Percentiles rank a stretch among this genome's conserved stretches.
phyloP scores from a whole-genome alignment of 2,888 invertebrate species.

The Agonopterix alstromeriana region DNA sequence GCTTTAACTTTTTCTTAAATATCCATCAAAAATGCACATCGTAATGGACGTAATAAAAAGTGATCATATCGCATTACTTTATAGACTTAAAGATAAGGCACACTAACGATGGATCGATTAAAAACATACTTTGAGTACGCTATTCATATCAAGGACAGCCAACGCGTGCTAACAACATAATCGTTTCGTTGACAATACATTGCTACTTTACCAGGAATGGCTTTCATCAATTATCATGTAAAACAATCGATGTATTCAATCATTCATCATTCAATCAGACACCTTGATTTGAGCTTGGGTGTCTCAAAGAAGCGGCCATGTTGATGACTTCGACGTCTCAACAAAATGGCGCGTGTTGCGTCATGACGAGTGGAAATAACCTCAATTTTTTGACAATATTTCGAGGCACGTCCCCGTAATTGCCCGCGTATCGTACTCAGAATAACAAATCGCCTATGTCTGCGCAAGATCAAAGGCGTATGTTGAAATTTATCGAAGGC shows the following conservation, averaged over 20 bases:
- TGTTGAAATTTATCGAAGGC: slow-evolving; percentile 67
- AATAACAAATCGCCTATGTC: slow-evolving; percentile 52
- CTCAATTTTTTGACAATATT: slow-evolving; percentile 46
- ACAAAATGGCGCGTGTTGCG: slow-evolving; percentile 12
- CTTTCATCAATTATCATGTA: no score
- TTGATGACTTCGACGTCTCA: slow-evolving; percentile 29
- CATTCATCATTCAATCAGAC: no score
- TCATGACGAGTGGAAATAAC: slow-evolving; percentile 7
- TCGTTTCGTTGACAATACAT: no score
- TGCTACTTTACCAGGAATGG: no score
- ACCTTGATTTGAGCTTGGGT: no score
- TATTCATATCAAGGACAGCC: no score
- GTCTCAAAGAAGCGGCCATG: slow-evolving; percentile 26
- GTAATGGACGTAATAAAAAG: slow-evolving; percentile 58
- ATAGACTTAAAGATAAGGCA: slow-evolving; percentile 12
- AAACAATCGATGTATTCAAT: no score
- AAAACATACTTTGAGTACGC: background rate
- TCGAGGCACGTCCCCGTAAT: slow-evolving; percentile 66
- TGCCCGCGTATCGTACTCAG: slow-evolving; percentile 51
- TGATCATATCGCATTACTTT: slow-evolving; percentile 14
- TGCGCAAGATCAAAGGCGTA: slow-evolving; percentile 71
- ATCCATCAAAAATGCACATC: slow-evolving; percentile 70
- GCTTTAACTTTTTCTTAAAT: slow-evolving; percentile 34
- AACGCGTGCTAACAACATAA: no score
- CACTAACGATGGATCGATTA: background rate